Conservation (phyloP, 2,888 invertebrate genomes). For the Ochropacha duplaris region DNA sequence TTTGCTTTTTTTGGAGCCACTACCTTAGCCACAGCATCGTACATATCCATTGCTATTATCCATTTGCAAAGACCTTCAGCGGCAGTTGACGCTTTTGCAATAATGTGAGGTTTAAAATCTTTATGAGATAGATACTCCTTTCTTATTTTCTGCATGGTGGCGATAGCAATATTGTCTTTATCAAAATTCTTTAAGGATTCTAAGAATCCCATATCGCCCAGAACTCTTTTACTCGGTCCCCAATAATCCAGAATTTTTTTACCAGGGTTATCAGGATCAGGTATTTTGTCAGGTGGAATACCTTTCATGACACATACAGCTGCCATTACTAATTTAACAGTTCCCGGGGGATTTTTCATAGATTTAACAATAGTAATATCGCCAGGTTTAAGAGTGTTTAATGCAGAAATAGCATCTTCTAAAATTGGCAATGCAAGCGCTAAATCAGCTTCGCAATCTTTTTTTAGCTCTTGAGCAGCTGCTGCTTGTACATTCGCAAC, state of each 20-base stretch:
- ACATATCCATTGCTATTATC: constrained; percentile 95
- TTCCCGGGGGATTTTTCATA: constrained; percentile 93
- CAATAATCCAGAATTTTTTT: constrained; percentile 90
- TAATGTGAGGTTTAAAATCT: constrained; percentile 90
- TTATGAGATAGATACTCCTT: constrained; percentile 89
- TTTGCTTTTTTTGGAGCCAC: constrained; percentile 94
- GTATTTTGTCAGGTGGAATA: constrained; percentile 89
- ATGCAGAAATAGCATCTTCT: constrained; percentile 88
- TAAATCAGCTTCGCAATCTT: constrained; percentile 96
- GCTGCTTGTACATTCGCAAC: constrained; percentile 94
- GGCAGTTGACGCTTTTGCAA: constrained; percentile 95
- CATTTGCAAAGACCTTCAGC: constrained; percentile 96
- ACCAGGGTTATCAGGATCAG: constrained; percentile 86
- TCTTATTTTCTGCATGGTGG: constrained; percentile 88
- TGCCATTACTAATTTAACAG: constrained; percentile 92
- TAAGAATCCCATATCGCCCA: constrained; percentile 92
- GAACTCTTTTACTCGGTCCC: constrained; percentile 91
- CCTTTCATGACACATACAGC: constrained; percentile 95
- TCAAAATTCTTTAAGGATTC: constrained; percentile 90
- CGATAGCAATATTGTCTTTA: constrained; percentile 91
- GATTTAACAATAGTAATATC: constrained; percentile 94
- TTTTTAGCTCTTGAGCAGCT: constrained; percentile 91
- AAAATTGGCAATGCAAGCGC: constrained; percentile 93
- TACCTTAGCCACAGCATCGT: constrained; percentile 91
- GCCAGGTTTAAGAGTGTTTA: constrained; percentile 92